A percentile compares a stretch with the other conserved stretches of the same genome.
These are phyloP conservation scores for Lucilia cuprina DNA, from an alignment of 1,140 invertebrate species.

Conservation along the genomic window DNA sequence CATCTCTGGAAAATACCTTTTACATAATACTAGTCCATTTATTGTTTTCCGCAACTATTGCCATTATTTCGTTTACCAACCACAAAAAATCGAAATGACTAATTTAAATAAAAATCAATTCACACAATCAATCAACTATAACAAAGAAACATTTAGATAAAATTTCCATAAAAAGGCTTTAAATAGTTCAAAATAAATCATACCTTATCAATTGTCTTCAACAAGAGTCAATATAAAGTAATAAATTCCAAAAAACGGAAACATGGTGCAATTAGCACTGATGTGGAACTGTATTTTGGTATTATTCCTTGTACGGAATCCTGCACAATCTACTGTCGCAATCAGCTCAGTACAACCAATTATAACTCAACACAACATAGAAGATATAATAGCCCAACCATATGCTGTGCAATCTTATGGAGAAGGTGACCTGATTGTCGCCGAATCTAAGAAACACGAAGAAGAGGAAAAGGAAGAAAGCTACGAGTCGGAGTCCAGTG, in stretches of 20 bases:
- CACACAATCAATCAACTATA: neutral
- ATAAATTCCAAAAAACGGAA: neutral
- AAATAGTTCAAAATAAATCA: neutral
- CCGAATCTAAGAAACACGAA: slow-evolving; percentile 55
- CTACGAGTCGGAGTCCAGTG: slow-evolving; percentile 67
- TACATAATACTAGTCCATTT: neutral
- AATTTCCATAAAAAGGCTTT: slow-evolving; percentile 12
- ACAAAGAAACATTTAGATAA: neutral
- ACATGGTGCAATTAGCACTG: neutral
- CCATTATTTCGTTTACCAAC: neutral
- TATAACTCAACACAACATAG: neutral
- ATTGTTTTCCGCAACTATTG: neutral
- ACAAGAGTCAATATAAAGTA: neutral
- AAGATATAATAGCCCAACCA: neutral
- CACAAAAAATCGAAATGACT: neutral
- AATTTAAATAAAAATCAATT: neutral
- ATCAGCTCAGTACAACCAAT: neutral
- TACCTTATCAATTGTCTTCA: neutral
- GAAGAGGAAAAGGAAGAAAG: slow-evolving; percentile 48
- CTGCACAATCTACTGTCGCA: neutral
- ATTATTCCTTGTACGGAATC: neutral
- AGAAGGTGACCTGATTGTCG: slow-evolving; percentile 51
- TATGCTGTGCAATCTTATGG: neutral
- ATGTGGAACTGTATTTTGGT: neutral
- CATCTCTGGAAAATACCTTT: neutral